Evolutionary conservation across 2,113 vertebrate species (phyloP), one percentile per base, ranked within the genome.

Genomic region (Lophotis ruficrista): DNA sequence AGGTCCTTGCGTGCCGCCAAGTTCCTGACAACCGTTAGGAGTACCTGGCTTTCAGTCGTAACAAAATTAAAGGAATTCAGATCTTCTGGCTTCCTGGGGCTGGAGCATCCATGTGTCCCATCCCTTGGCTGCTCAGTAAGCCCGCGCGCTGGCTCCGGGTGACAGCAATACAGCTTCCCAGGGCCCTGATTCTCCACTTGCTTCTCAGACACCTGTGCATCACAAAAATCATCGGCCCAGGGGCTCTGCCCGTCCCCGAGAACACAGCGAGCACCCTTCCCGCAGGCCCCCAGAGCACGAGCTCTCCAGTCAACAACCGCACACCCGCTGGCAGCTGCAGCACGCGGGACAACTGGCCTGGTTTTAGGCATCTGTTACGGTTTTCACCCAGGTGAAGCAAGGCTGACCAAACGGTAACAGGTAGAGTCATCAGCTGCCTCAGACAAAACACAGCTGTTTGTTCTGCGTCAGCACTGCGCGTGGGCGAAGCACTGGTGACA

Each of bases 231-330:
- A 0, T 0, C 12, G 17, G 19, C 41, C 16, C 8, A 18, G 80
- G 47, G 57, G 28, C 83, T 80, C 76, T 95, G 48, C 51, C 45
- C 4, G 0, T 12, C 25, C 35, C 71, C 6, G 50, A 5, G 58
- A 45, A 24, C 37, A 8, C 31, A 1, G 31, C 0, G n/a, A 83
- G 50, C 25, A 2, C 37, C 56, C 22, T 8, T 71, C 66, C 88
- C n/a, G 47, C 2, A 6, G 71, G 64, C 45, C 75, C 4, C 5
- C 2, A 4, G 56, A 10, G 19, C 1, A 7, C 3, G 19, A 0
- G 6, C 70, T 35, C 50, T n/a, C 53, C 35, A 15, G 45, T 7
- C 25, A 20, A 15, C 41, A 22, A 0, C n/a, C 5, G 23, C 64
- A 38, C 22, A 14, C 28, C 23, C 25, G 3, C 47, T 14, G 0